Conservation (phyloP, 2,113 vertebrate genomes). For the Alouatta palliata region DNA sequence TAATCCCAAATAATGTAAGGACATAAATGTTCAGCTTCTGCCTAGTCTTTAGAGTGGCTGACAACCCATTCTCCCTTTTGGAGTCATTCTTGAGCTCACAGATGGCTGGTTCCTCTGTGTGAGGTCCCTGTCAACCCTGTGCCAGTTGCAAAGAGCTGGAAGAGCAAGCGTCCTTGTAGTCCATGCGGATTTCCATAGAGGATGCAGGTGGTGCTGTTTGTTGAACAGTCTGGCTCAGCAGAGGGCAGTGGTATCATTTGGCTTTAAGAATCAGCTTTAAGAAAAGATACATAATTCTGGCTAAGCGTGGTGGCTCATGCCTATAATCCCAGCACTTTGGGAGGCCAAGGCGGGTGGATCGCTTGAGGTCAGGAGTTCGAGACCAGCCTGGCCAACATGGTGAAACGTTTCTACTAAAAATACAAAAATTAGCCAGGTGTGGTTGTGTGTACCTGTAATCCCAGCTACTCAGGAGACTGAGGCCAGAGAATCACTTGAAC, state of each 20-base stretch:
- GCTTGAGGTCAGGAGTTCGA: no score
- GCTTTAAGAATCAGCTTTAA: background rate
- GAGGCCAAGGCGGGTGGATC: no score
- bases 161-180: background rate
- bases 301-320: no score
- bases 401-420: no score
- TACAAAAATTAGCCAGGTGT: no score
- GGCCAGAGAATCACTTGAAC: no score
- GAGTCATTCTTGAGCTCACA: background rate
- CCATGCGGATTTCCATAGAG: slow-evolving; percentile 44
- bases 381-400: no score
- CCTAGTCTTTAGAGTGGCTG: background rate
- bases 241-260: background rate
- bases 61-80: background rate
- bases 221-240: slow-evolving; percentile 49
- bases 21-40: background rate
- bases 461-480: no score
- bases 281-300: background rate
- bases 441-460: no score
- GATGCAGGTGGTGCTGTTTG: slow-evolving; percentile 75
- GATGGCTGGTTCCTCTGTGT: slow-evolving; percentile 10
- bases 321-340: no score
- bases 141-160: background rate
- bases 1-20: background rate
- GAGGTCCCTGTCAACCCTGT: background rate